Evolutionary conservation across 2,113 vertebrate species (phyloP).

Genomic region (Pelobates fuscus): DNA sequence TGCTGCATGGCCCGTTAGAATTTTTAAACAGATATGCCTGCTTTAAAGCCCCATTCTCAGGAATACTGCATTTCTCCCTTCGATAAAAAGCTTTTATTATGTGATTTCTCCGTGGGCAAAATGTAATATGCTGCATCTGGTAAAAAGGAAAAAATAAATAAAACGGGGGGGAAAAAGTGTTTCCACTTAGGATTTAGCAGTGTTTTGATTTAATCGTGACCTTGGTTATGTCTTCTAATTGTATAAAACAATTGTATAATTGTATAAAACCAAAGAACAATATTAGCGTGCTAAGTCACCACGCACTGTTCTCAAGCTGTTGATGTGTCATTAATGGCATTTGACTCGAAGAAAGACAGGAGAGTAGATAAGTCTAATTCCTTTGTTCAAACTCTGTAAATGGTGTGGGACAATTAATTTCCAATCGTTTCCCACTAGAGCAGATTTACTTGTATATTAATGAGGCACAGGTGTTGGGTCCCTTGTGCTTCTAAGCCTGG

Average conservation of each 20-base stretch:
- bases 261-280: slow-evolving; percentile 23
- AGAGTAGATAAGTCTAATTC: slow-evolving; percentile 68
- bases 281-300: slow-evolving; percentile 42
- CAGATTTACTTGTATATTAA: slow-evolving; percentile 84
- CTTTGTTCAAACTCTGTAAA: slow-evolving; percentile 77
- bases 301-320: slow-evolving; percentile 50
- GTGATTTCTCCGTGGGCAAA: neutral
- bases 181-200: neutral
- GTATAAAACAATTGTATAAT: slow-evolving; percentile 30
- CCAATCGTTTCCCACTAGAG: slow-evolving; percentile 81
- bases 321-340: slow-evolving; percentile 58
- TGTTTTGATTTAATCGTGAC: slow-evolving; percentile 11
- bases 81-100: neutral
- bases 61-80: neutral
- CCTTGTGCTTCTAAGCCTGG: slow-evolving; percentile 75
- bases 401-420: slow-evolving; percentile 87
- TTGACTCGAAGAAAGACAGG: slow-evolving; percentile 60
- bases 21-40: neutral
- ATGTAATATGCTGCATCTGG: neutral
- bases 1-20: neutral
- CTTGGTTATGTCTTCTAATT: slow-evolving; percentile 27
- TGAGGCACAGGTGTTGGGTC: slow-evolving; percentile 85
- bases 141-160: neutral
- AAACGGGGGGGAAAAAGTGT: neutral
- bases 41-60: neutral